phyloP scores from a whole-genome alignment of 2,888 invertebrate genomes.

The Phalangium opilio region DNA sequence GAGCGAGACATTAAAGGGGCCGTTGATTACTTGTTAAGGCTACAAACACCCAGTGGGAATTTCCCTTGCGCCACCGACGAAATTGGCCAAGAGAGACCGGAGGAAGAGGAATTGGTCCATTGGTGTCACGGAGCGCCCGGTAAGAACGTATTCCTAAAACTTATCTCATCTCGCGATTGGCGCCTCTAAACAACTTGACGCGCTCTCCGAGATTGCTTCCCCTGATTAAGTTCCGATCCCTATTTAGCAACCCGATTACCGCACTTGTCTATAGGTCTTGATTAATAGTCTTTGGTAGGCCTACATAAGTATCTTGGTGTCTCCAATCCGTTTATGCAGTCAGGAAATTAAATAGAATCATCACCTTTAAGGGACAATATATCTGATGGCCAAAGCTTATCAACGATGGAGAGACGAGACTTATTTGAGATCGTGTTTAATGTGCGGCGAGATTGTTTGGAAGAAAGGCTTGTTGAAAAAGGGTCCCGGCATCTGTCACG shows the following conservation, averaged over 20 bases:
- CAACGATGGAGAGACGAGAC: constrained; percentile 52
- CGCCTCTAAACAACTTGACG: too few relatives aligned
- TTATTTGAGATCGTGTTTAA: constrained; percentile 50
- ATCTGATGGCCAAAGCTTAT: constrained; percentile 65
- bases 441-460: constrained; percentile 65
- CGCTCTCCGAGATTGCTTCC: too few relatives aligned
- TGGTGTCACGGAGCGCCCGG: constrained; percentile 84
- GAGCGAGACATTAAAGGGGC: constrained; percentile 44
- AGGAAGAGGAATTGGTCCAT: constrained; percentile 54
- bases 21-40: constrained; percentile 47
- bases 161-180: too few relatives aligned
- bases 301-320: too few relatives aligned
- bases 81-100: constrained; percentile 36
- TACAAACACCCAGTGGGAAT: constrained; percentile 56
- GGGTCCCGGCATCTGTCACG: constrained; percentile 77
- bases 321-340: too few relatives aligned
- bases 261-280: too few relatives aligned
- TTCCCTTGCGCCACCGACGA: constrained; percentile 61
- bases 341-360: too few relatives aligned
- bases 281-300: too few relatives aligned
- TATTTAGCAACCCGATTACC: too few relatives aligned
- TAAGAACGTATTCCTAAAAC: too few relatives aligned
- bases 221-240: too few relatives aligned
- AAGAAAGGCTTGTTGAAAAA: constrained; percentile 62
- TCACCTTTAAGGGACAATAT: constrained; percentile 52